phyloP scores from a whole-genome alignment of 1,140 invertebrate genomes.

The Piezodorus guildinii region DNA sequence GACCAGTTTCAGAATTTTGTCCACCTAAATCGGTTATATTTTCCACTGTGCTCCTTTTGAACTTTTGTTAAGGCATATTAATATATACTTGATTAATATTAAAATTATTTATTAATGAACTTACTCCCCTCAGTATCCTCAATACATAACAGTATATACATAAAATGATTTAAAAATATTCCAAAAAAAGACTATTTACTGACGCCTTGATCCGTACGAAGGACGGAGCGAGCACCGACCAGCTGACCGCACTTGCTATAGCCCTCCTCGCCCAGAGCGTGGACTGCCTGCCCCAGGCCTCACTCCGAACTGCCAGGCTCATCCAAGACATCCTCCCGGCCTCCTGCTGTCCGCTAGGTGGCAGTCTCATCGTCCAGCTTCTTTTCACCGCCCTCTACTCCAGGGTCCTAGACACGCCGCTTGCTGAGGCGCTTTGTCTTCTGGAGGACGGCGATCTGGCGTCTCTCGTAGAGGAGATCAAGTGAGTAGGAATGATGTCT shows the following conservation, averaged over 20 bases:
- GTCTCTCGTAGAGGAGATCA: slow-evolving; percentile 48
- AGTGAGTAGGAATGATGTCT: slow-evolving; percentile 28
- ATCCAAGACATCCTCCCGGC: slow-evolving; percentile 53
- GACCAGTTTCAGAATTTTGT: too few relatives aligned
- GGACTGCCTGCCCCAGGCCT: slow-evolving; percentile 45
- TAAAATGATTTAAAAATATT: too few relatives aligned
- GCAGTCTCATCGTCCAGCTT: slow-evolving; percentile 53
- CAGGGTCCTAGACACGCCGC: slow-evolving; percentile 29
- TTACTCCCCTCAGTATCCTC: too few relatives aligned
- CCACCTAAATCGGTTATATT: too few relatives aligned
- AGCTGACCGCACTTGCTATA: slow-evolving; percentile 50
- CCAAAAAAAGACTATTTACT: too few relatives aligned
- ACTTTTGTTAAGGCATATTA: too few relatives aligned
- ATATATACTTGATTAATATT: too few relatives aligned
- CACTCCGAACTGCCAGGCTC: slow-evolving; percentile 41
- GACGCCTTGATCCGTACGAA: too few relatives aligned
- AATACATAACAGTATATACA: too few relatives aligned
- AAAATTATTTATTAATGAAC: too few relatives aligned
- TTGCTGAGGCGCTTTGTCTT: slow-evolving; percentile 64
- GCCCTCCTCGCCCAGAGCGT: slow-evolving; percentile 51
- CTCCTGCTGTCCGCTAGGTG: slow-evolving; percentile 47
- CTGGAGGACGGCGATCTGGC: slow-evolving; percentile 58
- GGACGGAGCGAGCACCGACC: slow-evolving; percentile 19
- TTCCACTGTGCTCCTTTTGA: too few relatives aligned
- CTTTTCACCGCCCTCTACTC: slow-evolving; percentile 33